phyloP scores from a whole-genome alignment of 2,113 vertebrate genomes.

The Bothrops jararaca region DNA sequence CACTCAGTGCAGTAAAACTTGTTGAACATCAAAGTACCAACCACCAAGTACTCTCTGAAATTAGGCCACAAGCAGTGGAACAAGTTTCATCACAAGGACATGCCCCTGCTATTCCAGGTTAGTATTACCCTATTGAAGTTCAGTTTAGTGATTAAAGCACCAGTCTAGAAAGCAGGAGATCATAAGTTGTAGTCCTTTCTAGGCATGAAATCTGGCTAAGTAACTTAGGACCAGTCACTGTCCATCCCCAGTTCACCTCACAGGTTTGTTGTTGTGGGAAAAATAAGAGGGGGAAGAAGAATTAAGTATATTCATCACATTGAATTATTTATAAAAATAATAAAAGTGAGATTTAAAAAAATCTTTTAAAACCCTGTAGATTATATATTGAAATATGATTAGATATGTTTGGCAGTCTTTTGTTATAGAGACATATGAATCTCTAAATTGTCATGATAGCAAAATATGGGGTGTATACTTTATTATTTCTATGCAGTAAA shows the following conservation, averaged over 20 bases:
- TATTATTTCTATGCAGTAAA: background rate
- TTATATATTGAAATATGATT: background rate
- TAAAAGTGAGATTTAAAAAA: too few species aligned
- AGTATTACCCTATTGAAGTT: constrained; percentile 47
- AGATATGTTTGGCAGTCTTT: background rate
- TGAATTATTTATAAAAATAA: background rate
- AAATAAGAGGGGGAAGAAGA: background rate
- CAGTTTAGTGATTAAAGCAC: background rate
- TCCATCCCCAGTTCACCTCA: background rate
- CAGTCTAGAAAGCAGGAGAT: background rate
- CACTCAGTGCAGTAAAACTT: constrained; percentile 90
- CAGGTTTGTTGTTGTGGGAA: background rate
- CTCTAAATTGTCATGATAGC: background rate
- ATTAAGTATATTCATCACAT: background rate
- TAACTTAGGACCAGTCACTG: background rate
- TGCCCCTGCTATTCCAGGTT: constrained; percentile 79
- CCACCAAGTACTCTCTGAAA: constrained; percentile 86
- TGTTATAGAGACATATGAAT: background rate
- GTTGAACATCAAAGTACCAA: constrained; percentile 92
- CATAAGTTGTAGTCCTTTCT: background rate
- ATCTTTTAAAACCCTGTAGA: background rate
- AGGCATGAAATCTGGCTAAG: background rate
- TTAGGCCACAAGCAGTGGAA: constrained; percentile 91
- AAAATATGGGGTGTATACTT: background rate
- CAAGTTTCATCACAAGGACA: constrained; percentile 83